Conservation (phyloP, 1,140 invertebrate species). For the Drosophila sucinea region DNA sequence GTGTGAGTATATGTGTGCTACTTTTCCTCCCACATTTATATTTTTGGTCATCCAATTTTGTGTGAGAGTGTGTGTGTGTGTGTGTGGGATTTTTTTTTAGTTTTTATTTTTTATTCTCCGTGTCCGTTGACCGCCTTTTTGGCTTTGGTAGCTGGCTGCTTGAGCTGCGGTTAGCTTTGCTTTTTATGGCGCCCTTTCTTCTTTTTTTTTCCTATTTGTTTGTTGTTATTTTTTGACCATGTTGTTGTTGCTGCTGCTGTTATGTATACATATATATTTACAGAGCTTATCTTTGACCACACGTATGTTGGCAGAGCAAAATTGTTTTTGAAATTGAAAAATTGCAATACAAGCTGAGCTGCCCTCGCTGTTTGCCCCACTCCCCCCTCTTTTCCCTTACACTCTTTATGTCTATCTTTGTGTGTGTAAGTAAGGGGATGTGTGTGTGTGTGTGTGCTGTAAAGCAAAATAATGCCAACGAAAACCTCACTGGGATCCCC, state of each 20-base stretch:
- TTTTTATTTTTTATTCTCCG: slow-evolving; percentile 24
- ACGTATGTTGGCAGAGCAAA: slow-evolving; percentile 80
- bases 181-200: slow-evolving; percentile 64
- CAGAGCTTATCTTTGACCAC: slow-evolving; percentile 80
- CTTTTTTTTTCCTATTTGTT: slow-evolving; percentile 39
- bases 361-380: slow-evolving; percentile 2
- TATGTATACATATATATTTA: slow-evolving; percentile 57
- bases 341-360: slow-evolving; percentile 78
- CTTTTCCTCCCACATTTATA: slow-evolving; percentile 61
- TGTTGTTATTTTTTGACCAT: slow-evolving; percentile 33
- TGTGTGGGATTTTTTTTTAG: not conserved
- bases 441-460: slow-evolving; percentile 39
- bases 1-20: slow-evolving; percentile 37
- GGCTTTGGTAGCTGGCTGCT: slow-evolving; percentile 70
- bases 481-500: slow-evolving; percentile 29
- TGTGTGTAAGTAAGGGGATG: slow-evolving; percentile 34
- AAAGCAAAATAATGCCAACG: slow-evolving; percentile 73
- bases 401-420: not conserved
- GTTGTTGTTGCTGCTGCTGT: slow-evolving; percentile 31
- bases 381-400: too few species aligned
- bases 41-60: slow-evolving; percentile 58
- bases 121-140: slow-evolving; percentile 66
- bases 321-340: slow-evolving; percentile 82
- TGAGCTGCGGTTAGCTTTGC: slow-evolving; percentile 78
- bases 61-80: slow-evolving; percentile 5